These are phyloP conservation scores for Xyrauchen texanus DNA, from an alignment of 2,113 vertebrate genomes.

Conservation along the genomic window DNA sequence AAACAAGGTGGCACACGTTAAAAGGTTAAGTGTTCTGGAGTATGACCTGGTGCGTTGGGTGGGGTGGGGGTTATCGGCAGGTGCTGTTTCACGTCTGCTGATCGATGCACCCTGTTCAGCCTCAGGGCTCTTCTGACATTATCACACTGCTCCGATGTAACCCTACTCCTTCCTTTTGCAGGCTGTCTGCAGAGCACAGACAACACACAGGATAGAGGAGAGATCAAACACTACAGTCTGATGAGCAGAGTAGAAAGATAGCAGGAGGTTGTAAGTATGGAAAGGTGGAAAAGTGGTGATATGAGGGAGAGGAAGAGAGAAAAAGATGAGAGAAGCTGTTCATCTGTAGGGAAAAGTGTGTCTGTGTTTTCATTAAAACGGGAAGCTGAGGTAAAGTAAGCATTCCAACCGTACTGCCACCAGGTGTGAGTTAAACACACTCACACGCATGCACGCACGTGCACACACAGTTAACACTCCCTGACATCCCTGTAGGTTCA, in stretches of 20 bases:
- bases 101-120: not conserved
- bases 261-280: no score
- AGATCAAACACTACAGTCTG: conserved; percentile 10
- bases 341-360: not conserved
- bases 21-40: no score
- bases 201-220: not conserved
- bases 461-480: conserved; percentile 7
- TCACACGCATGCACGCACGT: no score
- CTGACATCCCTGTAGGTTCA: not conserved
- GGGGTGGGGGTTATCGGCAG: not conserved
- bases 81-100: conserved; percentile 8
- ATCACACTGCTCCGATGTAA: conserved; percentile 5
- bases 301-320: not conserved
- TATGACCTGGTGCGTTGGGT: no score
- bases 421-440: conserved; percentile 1
- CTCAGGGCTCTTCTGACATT: conserved; percentile 26
- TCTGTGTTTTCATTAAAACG: not conserved
- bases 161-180: not conserved
- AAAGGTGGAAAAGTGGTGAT: not conserved
- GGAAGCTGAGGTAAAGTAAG: not conserved
- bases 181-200: not conserved
- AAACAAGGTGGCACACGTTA: no score
- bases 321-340: no score
- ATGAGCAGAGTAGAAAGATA: not conserved
- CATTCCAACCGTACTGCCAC: not conserved